phyloP scores from a whole-genome alignment of 2,113 vertebrate species.

The rabbit (Oryctolagus cuniculus) region DNA sequence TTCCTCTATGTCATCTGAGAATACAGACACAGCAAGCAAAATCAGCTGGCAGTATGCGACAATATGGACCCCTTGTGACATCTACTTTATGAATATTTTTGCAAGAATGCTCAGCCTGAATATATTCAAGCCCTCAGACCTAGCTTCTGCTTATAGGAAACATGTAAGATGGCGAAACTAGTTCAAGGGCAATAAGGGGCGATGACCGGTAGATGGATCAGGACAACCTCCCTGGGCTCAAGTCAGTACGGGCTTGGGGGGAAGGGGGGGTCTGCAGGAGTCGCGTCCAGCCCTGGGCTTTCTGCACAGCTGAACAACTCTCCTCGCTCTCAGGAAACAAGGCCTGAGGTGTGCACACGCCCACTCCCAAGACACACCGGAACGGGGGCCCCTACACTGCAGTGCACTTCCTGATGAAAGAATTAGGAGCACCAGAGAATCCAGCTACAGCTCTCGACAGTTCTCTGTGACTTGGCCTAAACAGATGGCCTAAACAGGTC shows the following conservation, averaged over 20 bases:
- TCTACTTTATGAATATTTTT: not conserved
- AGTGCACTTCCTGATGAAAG: not conserved
- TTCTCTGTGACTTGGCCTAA: not conserved
- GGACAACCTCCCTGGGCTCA: not conserved
- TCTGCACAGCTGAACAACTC: not conserved
- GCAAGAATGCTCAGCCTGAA: not conserved
- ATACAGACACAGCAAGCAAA: not conserved
- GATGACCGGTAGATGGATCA: not conserved
- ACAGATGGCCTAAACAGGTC: not conserved
- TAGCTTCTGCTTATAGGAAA: not conserved
- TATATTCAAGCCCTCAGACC: not conserved
- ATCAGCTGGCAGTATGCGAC: not conserved
- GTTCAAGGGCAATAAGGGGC: not conserved
- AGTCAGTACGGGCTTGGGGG: not conserved
- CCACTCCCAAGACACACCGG: not conserved
- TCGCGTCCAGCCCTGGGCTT: no score
- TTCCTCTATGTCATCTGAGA: constrained; percentile 7
- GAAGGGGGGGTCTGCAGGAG: not conserved
- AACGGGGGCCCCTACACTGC: not conserved
- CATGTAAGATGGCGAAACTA: not conserved
- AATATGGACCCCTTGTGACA: not conserved
- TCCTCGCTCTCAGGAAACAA: not conserved
- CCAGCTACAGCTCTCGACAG: not conserved
- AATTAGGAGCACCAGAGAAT: not conserved
- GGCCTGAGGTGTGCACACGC: not conserved